phyloP scores from a whole-genome alignment of 2,888 invertebrate genomes.

The Aphodius granarius region DNA sequence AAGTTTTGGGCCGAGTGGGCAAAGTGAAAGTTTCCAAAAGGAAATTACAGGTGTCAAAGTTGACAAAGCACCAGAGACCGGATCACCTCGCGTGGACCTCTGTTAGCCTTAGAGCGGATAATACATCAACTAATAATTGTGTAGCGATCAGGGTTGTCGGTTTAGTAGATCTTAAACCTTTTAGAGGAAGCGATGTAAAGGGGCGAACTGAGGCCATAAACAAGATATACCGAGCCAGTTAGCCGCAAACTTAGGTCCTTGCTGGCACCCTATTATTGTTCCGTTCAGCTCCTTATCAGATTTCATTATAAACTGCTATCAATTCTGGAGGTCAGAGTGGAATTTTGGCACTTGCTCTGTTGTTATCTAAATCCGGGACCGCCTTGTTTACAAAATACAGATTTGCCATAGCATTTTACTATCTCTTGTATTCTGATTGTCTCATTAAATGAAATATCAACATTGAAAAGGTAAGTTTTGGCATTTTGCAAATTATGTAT shows the following conservation, averaged over 20 bases:
- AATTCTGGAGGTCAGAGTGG: background rate
- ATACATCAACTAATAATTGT: slow-evolving; percentile 35
- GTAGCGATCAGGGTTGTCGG: slow-evolving; percentile 17
- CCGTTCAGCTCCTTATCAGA: slow-evolving; percentile 9
- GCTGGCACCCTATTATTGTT: slow-evolving; percentile 4
- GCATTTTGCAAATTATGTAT: too few relatives aligned
- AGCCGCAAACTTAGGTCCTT: background rate
- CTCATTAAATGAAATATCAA: too few relatives aligned
- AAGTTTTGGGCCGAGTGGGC: background rate
- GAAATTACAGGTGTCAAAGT: slow-evolving; percentile 41
- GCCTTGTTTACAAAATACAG: background rate
- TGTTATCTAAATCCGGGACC: background rate
- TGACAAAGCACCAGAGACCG: slow-evolving; percentile 36
- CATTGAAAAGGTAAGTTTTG: too few relatives aligned
- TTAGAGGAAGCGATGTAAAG: slow-evolving; percentile 16
- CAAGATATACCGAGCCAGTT: slow-evolving; percentile 17
- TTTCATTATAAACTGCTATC: slow-evolving; percentile 20
- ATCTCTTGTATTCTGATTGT: too few relatives aligned
- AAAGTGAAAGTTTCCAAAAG: slow-evolving; percentile 37
- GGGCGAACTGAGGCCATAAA: slow-evolving; percentile 9
- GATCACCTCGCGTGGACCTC: slow-evolving; percentile 38
- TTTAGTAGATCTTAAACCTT: slow-evolving; percentile 18
- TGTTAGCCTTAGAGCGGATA: slow-evolving; percentile 26
- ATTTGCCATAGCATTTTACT: background rate
- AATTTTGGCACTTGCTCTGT: background rate